These are phyloP conservation scores for Clarias laeviceps DNA, from an alignment of 2,797 vertebrate species.

Conservation along the genomic window DNA sequence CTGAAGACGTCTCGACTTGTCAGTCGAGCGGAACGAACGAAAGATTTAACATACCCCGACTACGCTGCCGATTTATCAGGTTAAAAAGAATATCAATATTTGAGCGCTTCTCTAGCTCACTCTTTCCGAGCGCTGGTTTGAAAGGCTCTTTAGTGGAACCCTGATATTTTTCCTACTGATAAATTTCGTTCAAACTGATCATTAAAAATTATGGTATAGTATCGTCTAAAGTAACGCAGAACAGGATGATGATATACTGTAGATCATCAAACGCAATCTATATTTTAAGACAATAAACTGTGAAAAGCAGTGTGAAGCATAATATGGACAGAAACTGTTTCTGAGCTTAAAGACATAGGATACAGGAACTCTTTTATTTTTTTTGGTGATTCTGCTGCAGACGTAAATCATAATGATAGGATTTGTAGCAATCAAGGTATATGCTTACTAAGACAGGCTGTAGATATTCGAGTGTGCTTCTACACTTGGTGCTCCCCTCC, in stretches of 20 bases:
- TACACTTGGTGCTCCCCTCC: neutral
- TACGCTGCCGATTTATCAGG: slow-evolving; percentile 32
- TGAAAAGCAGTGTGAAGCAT: neutral
- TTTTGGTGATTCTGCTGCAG: neutral
- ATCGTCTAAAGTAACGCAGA: neutral
- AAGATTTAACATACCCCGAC: slow-evolving; percentile 35
- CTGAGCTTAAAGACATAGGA: neutral
- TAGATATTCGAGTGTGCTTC: neutral
- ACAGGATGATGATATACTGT: neutral
- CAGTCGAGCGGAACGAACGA: slow-evolving; percentile 9
- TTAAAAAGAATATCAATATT: slow-evolving; percentile 45
- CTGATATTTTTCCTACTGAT: slow-evolving; percentile 11
- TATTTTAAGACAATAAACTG: neutral
- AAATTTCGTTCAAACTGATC: neutral
- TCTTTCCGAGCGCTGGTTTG: neutral
- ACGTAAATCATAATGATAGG: neutral
- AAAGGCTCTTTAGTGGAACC: neutral
- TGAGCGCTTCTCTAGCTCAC: slow-evolving; percentile 38
- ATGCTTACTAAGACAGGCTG: neutral
- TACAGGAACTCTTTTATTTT: neutral
- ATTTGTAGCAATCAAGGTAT: neutral
- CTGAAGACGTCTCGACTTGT: slow-evolving; percentile 20
- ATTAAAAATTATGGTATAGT: neutral
- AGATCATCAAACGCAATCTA: neutral
- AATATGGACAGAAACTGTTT: neutral